A percentile compares a stretch with the other conserved stretches of the same genome.
These are phyloP conservation scores for Macrocentrus cingulum DNA, from an alignment of 1,140 invertebrate species.

Conservation along the genomic window DNA sequence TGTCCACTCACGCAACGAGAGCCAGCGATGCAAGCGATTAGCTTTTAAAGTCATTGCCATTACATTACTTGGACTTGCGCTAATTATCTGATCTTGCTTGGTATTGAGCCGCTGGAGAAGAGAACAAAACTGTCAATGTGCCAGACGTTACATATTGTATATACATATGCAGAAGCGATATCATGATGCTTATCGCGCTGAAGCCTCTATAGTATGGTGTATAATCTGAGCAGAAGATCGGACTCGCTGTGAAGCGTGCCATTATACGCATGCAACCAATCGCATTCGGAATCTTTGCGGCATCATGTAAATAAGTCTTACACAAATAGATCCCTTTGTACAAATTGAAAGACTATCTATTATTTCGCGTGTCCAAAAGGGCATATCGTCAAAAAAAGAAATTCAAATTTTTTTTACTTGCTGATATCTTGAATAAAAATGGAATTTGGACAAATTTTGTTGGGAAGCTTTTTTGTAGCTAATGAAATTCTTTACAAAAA, in stretches of 20 bases:
- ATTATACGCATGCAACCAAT: slow-evolving; percentile 41
- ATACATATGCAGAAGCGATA: slow-evolving; percentile 50
- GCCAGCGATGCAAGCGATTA: slow-evolving; percentile 20
- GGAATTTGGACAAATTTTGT: no score
- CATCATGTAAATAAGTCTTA: no score
- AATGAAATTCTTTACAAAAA: no score
- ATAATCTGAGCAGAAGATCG: slow-evolving; percentile 49
- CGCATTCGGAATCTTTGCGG: neutral
- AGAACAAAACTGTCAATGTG: slow-evolving; percentile 25
- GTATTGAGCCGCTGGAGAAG: no score
- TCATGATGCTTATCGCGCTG: slow-evolving; percentile 52
- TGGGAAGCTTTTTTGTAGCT: no score
- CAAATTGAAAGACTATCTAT: no score
- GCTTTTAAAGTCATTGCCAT: slow-evolving; percentile 16
- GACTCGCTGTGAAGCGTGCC: slow-evolving; percentile 46
- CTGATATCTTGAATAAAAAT: no score
- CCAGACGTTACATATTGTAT: no score
- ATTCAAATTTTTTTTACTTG: no score
- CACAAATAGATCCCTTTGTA: no score
- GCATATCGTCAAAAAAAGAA: no score
- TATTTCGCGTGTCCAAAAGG: no score
- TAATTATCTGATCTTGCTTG: slow-evolving; percentile 51
- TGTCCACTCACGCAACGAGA: slow-evolving; percentile 9
- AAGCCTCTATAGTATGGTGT: slow-evolving; percentile 38
- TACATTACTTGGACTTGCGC: slow-evolving; percentile 37